These are phyloP conservation scores for Cinara cedri DNA, from an alignment of 2,888 invertebrate species.

Conservation along the genomic window DNA sequence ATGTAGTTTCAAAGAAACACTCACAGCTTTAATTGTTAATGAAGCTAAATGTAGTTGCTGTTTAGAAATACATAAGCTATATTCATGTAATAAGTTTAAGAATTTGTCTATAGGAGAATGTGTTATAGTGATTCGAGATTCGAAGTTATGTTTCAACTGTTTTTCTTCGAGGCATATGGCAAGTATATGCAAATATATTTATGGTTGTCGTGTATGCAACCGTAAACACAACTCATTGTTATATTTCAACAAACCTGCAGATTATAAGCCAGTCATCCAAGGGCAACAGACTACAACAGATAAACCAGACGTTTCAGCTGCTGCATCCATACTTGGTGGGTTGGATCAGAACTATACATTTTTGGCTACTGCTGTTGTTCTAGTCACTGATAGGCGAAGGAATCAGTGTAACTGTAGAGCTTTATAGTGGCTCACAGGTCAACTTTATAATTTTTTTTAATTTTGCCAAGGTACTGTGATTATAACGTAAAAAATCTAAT, in stretches of 20 bases:
- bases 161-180: neutral
- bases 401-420: no score
- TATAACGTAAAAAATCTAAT: no score
- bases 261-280: neutral
- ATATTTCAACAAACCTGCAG: neutral
- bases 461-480: no score
- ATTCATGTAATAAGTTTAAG: neutral
- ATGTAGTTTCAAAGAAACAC: neutral
- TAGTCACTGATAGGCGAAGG: no score
- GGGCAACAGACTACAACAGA: neutral
- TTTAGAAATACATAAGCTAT: neutral
- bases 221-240: neutral
- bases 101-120: neutral
- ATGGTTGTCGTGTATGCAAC: neutral
- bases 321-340: neutral
- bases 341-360: neutral
- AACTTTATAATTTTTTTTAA: no score
- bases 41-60: neutral
- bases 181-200: neutral
- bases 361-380: no score
- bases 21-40: neutral
- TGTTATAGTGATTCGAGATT: neutral
- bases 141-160: constrained; percentile 10
- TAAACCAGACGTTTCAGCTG: neutral
- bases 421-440: no score